Evolutionary conservation across 2,888 invertebrate genomes (phyloP), one percentile per base, ranked within the genome.

Genomic region (Euspilapteryx auroguttella): DNA sequence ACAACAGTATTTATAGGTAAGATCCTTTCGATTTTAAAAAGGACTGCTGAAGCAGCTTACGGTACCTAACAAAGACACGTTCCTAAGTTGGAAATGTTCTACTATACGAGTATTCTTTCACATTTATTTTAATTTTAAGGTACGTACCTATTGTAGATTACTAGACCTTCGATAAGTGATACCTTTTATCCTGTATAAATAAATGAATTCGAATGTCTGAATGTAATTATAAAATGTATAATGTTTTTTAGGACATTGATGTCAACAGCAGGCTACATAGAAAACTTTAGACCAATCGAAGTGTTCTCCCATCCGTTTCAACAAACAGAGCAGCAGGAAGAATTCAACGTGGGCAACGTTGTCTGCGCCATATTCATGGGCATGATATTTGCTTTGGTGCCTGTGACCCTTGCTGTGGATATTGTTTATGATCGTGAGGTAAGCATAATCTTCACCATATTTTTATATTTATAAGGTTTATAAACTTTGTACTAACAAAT

Each of bases 401-500:
- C 90, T 0, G 84, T 88, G 14, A 86, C 85, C 14, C 65, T 91
- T 43, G 88, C 87, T 1, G 82, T 88, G 4, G 88, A 89, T 40
- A 83, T 90, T 59, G 90, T 92, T 1, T 84, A 87, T 47, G 92
- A 92, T 56, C 76, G 90, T 51, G 89, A 91, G 80, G 90, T 90
- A 48, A 55, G 57, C 31, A 23, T 23, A n/a, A n/a, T 14, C 7
- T 6, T 4, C 3, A 3, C 12, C 9, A 6, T 12, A 12, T 24
- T 4, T 24, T 11, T 12, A 8, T 10, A 17, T 15, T 15, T 4
- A 9, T 2, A 25, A 11, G 6, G 9, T 17, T 8, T 11, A 25
- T 10, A 14, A 20, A 25, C 22, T 24, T 28, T 31, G 28, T 12
- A 25, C 31, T 37, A 37, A 39, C 37, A n/a, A n/a, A n/a, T n/a